Evolutionary conservation across 2,113 vertebrate genomes (phyloP).

Genomic region (Scartelaos histophorus): DNA sequence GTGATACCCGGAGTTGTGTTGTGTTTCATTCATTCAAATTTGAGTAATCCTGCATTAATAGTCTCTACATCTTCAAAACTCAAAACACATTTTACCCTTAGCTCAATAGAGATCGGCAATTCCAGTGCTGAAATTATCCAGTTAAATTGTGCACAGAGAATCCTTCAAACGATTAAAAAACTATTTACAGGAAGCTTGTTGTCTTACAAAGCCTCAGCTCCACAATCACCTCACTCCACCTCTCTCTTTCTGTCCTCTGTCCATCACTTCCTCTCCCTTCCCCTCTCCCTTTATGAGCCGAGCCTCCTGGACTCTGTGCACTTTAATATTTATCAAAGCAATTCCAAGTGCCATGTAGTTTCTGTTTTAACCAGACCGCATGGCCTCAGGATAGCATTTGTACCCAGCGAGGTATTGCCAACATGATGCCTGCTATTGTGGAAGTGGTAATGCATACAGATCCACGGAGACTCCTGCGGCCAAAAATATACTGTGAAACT

Average conservation of each 20-base stretch:
- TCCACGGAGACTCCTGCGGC: background rate
- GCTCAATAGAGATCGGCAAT: too few species aligned
- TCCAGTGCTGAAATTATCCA: too few species aligned
- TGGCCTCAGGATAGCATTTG: constrained; percentile 28
- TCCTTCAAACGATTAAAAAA: background rate
- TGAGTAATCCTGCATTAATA: too few species aligned
- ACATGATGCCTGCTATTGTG: background rate
- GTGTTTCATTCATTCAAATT: too few species aligned
- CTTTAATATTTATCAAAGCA: constrained; percentile 70
- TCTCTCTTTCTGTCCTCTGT: background rate
- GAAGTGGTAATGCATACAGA: background rate
- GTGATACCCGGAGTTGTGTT: too few species aligned
- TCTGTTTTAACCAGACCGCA: constrained; percentile 44
- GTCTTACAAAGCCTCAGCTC: constrained; percentile 30
- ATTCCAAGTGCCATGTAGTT: constrained; percentile 63
- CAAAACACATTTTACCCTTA: too few species aligned
- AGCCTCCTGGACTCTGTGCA: constrained; percentile 51
- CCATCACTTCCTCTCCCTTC: background rate
- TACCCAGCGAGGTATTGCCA: background rate
- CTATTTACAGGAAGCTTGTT: constrained; percentile 18
- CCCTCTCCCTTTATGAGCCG: constrained; percentile 14
- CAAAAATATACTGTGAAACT: background rate
- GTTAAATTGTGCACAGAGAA: too few species aligned
- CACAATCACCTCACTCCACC: background rate
- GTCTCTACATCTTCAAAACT: too few species aligned